phyloP scores from a whole-genome alignment of 2,797 vertebrate genomes.

The Scleropages formosus region DNA sequence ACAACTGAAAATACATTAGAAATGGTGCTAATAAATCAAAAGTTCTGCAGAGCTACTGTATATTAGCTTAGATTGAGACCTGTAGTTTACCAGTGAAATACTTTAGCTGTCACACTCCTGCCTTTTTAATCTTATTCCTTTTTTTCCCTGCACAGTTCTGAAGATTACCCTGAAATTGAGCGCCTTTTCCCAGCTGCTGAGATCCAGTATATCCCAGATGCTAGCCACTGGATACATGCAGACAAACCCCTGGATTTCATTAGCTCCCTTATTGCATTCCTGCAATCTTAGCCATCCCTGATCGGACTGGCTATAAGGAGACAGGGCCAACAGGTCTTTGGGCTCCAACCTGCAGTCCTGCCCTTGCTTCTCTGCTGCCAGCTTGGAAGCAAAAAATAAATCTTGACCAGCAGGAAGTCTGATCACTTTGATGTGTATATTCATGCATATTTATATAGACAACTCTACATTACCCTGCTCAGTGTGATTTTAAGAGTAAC shows the following conservation, averaged over 20 bases:
- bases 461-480: not conserved
- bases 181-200: constrained; percentile 83
- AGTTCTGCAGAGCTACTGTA: not conserved
- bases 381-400: constrained; percentile 8
- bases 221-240: constrained; percentile 91
- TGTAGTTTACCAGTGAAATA: too few relatives aligned
- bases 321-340: not conserved
- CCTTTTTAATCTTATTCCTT: not conserved
- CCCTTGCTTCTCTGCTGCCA: constrained; percentile 15
- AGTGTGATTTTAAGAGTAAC: not conserved
- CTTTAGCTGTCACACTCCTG: too few relatives aligned
- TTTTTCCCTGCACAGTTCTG: constrained; percentile 65
- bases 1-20: not conserved
- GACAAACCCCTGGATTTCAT: constrained; percentile 90
- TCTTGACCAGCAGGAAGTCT: not conserved
- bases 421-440: constrained; percentile 5
- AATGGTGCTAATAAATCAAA: not conserved
- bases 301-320: not conserved
- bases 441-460: constrained; percentile 13
- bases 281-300: constrained; percentile 67
- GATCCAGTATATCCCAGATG: constrained; percentile 82
- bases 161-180: constrained; percentile 85
- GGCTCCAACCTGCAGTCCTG: constrained; percentile 1
- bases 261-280: constrained; percentile 80
- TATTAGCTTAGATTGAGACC: too few relatives aligned